phyloP scores from a whole-genome alignment of 2,888 invertebrate species.

The Dexiosoma caninum region DNA sequence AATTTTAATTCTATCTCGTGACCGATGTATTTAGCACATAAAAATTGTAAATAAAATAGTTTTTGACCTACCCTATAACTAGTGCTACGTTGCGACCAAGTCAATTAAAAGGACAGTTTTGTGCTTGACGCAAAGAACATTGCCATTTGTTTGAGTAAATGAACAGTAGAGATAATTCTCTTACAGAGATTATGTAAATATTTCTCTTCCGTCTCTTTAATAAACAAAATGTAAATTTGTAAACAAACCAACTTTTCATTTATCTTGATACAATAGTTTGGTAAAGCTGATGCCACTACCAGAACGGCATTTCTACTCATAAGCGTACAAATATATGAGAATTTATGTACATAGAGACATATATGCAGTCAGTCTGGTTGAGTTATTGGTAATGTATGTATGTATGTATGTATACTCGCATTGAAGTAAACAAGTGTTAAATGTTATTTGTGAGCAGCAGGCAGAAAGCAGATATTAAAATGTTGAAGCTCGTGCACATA shows the following conservation, averaged over 20 bases:
- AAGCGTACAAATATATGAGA: neutral
- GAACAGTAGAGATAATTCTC: conserved; percentile 2
- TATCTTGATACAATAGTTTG: neutral
- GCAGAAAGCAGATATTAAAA: conserved; percentile 29
- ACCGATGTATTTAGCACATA: no score
- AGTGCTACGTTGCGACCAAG: neutral
- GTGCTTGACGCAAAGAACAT: conserved; percentile 11
- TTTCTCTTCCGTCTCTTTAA: neutral
- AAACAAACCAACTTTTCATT: neutral
- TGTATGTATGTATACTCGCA: no score
- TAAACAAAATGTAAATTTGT: neutral
- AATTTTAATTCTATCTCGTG: no score
- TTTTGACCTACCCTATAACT: neutral
- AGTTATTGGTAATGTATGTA: conserved; percentile 46
- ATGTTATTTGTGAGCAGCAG: conserved; percentile 32
- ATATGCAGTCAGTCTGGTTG: neutral
- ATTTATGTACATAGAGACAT: neutral
- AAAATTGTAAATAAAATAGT: neutral
- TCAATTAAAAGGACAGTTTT: neutral
- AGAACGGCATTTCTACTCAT: no score
- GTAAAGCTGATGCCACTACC: neutral
- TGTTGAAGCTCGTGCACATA: conserved; percentile 26
- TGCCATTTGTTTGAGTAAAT: conserved; percentile 31
- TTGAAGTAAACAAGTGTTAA: conserved; percentile 45
- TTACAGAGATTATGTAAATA: neutral